Conservation (phyloP, 2,113 vertebrate species). For the Poeciliopsis prolifica region DNA sequence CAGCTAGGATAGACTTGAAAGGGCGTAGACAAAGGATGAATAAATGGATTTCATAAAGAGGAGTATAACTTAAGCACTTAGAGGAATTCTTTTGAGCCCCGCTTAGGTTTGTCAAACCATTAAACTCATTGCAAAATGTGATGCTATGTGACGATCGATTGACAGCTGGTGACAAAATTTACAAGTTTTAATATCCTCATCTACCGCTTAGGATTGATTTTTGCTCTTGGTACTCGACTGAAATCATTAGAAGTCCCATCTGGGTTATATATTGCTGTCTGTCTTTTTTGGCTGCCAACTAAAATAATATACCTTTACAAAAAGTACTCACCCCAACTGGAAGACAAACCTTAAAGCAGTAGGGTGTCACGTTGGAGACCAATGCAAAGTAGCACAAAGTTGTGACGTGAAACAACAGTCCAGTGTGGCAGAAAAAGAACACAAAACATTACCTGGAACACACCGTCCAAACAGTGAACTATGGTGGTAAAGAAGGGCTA, state of each 20-base stretch:
- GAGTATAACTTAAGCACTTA: constrained; percentile 5
- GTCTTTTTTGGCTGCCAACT: background rate
- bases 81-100: background rate
- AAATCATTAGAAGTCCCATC: constrained; percentile 6
- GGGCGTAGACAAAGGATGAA: background rate
- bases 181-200: constrained; percentile 9
- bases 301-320: background rate
- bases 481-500: background rate
- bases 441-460: background rate
- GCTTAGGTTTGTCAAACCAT: background rate
- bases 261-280: constrained; percentile 1
- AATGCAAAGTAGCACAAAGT: background rate
- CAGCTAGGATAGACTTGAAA: background rate
- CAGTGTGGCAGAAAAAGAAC: background rate
- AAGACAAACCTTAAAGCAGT: too few species aligned
- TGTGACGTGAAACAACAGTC: background rate
- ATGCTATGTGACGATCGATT: background rate
- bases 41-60: background rate
- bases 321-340: background rate
- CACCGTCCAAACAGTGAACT: too few species aligned
- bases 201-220: constrained; percentile 1
- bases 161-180: constrained; percentile 3
- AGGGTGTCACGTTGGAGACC: too few species aligned
- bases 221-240: background rate
- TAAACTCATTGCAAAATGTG: background rate